Evolutionary conservation across 2,888 invertebrate genomes (phyloP).

Genomic region (Lithophane semibrunnea): DNA sequence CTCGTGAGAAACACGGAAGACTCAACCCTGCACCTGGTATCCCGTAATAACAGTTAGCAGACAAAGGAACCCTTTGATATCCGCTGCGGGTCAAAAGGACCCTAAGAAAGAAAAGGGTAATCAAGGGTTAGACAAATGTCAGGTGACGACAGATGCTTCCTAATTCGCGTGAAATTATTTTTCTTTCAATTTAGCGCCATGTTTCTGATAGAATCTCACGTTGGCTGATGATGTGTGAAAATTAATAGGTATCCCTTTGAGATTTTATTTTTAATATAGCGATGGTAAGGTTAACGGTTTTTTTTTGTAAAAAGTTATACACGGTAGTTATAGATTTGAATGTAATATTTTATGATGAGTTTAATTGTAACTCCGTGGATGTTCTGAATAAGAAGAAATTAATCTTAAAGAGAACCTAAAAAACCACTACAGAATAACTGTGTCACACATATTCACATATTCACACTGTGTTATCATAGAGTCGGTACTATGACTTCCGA

Average conservation of each 20-base stretch:
- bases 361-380: too few relatives aligned
- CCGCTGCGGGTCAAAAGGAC: conserved; percentile 79
- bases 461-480: too few relatives aligned
- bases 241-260: conserved; percentile 76
- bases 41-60: conserved; percentile 86
- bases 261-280: conserved; percentile 20
- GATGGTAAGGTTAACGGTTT: conserved; percentile 4
- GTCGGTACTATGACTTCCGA: too few relatives aligned
- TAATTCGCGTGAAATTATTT: conserved; percentile 89
- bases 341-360: neutral
- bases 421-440: too few relatives aligned
- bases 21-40: conserved; percentile 82
- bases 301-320: neutral
- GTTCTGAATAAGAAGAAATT: too few relatives aligned
- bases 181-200: conserved; percentile 74
- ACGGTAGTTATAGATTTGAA: neutral
- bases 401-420: too few relatives aligned
- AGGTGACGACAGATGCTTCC: conserved; percentile 88
- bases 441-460: too few relatives aligned
- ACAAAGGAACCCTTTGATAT: conserved; percentile 85
- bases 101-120: conserved; percentile 79
- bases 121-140: conserved; percentile 83
- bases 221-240: conserved; percentile 85
- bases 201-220: conserved; percentile 81
- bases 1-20: conserved; percentile 86